Percentiles rank a stretch among this genome's conserved stretches.
Conservation (phyloP, 2,797 vertebrate genomes). For the Amniataba percoides region DNA sequence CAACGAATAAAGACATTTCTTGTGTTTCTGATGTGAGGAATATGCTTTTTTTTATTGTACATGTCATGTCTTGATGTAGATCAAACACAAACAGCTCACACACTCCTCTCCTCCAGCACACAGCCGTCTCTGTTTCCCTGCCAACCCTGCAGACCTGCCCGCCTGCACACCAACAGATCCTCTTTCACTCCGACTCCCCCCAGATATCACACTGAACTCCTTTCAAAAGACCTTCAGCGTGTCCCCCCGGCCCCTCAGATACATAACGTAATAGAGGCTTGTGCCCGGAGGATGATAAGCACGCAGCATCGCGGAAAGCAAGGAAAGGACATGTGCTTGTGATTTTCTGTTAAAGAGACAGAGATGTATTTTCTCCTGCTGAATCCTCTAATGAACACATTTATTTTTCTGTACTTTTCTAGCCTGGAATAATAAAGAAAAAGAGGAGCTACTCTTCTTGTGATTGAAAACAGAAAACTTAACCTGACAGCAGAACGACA, state of each 20-base stretch:
- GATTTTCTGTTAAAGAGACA: slow-evolving; percentile 21
- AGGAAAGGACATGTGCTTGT: slow-evolving; percentile 49
- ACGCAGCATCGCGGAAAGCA: not conserved
- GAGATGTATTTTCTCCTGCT: not conserved
- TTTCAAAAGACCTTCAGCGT: slow-evolving; percentile 52
- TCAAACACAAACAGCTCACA: not conserved
- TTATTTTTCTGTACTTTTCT: not conserved
- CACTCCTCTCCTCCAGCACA: slow-evolving; percentile 46
- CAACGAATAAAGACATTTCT: not conserved
- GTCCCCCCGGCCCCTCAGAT: slow-evolving; percentile 4
- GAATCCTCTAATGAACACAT: not conserved
- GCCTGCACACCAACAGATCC: slow-evolving; percentile 62
- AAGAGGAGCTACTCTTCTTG: not conserved
- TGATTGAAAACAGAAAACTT: not conserved
- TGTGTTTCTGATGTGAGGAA: not conserved
- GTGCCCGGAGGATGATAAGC: slow-evolving; percentile 7
- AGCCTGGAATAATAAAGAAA: not conserved
- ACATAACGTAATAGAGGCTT: slow-evolving; percentile 29
- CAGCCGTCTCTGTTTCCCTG: slow-evolving; percentile 65
- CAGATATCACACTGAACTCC: slow-evolving; percentile 48
- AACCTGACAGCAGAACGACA: not conserved
- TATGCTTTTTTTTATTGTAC: not conserved
- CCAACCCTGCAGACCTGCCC: slow-evolving; percentile 48
- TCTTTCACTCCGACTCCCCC: slow-evolving; percentile 58
- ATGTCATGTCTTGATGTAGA: not conserved